These are phyloP conservation scores for Hypocryptadius cinnamomeus DNA, from an alignment of 2,113 vertebrate genomes.

Conservation along the genomic window DNA sequence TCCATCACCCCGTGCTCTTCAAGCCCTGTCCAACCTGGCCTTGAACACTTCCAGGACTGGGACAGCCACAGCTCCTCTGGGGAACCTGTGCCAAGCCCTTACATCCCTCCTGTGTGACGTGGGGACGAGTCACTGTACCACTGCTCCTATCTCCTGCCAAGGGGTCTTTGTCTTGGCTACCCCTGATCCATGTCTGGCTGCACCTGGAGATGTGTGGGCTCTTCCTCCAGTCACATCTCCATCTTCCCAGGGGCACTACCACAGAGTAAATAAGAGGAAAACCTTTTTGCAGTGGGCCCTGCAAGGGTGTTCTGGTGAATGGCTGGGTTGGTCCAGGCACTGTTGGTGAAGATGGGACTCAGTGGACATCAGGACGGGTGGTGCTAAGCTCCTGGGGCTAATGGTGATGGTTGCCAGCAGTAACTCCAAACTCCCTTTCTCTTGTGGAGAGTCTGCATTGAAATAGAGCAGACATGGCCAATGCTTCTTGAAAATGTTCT, in stretches of 20 bases:
- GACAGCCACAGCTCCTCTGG: not conserved
- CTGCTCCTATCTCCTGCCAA: not conserved
- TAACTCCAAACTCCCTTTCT: not conserved
- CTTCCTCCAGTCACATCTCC: not conserved
- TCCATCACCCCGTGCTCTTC: not conserved
- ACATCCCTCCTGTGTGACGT: not conserved
- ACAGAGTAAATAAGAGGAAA: not conserved
- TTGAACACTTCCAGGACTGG: not conserved
- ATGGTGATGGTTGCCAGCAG: not conserved
- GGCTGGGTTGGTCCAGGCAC: not conserved
- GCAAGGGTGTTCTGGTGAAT: not conserved
- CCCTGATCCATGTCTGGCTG: not conserved
- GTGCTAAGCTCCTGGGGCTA: not conserved
- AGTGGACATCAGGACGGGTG: no score
- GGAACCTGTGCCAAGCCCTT: not conserved
- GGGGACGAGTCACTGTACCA: not conserved
- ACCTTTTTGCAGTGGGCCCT: not conserved
- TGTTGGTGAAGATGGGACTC: fast-evolving
- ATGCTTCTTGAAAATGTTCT: not conserved
- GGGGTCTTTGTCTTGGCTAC: not conserved
- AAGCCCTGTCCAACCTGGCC: not conserved
- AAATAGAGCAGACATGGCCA: not conserved
- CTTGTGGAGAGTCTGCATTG: not conserved
- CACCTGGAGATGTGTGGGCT: not conserved
- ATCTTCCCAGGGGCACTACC: not conserved